Evolutionary conservation across 2,113 vertebrate genomes (phyloP).

Genomic region (Oreotrochilus melanogaster): DNA sequence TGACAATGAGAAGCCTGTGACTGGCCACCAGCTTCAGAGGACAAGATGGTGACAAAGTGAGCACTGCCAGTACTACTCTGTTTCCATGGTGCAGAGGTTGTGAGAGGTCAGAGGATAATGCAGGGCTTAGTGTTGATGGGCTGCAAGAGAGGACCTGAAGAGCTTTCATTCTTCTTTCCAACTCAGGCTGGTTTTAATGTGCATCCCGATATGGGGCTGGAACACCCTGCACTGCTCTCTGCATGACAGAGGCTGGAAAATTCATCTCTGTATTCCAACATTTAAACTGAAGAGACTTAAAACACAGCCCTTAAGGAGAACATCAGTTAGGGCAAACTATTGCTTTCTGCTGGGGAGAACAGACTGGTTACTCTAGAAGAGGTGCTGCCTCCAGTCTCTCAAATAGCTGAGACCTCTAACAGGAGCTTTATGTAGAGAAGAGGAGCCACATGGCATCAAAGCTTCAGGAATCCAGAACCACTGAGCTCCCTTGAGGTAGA

Average conservation of each 20-base stretch:
- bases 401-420: neutral
- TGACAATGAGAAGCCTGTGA: neutral
- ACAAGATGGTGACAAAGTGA: neutral
- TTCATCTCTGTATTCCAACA: neutral
- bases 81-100: fast-evolving
- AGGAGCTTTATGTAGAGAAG: neutral
- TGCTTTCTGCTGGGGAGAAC: neutral
- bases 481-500: neutral
- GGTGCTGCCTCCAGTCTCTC: neutral
- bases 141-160: neutral
- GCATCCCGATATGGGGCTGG: neutral
- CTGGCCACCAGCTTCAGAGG: neutral
- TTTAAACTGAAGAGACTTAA: neutral
- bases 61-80: neutral
- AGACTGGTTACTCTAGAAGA: neutral
- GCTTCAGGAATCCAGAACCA: neutral
- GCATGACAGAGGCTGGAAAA: neutral
- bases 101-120: neutral
- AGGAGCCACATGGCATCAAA: neutral
- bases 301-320: neutral
- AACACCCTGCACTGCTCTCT: neutral
- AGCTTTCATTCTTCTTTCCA: neutral
- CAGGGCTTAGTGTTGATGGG: fast-evolving
- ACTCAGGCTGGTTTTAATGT: neutral
- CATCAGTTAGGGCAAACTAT: neutral